Evolutionary conservation across 2,888 invertebrate species (phyloP).

Genomic region (Apamea anceps): DNA sequence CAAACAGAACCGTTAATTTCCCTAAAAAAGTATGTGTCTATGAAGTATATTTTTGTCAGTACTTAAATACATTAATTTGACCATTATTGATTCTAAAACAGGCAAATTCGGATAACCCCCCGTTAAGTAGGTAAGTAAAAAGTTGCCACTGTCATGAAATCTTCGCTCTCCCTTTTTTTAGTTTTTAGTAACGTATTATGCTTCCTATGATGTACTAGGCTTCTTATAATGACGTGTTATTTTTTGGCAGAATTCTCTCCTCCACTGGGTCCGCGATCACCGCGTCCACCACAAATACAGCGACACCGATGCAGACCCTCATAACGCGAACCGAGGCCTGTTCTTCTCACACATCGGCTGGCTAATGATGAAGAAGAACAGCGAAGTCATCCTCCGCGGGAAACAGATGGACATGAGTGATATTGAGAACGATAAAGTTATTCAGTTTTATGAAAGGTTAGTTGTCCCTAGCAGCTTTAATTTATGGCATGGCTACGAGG

Average conservation of each 20-base stretch:
- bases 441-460: conserved; percentile 93
- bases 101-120: neutral
- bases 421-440: conserved; percentile 93
- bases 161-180: neutral
- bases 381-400: conserved; percentile 93
- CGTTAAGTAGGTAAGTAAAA: neutral
- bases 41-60: neutral
- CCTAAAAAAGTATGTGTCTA: neutral
- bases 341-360: conserved; percentile 98
- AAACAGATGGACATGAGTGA: conserved; percentile 94
- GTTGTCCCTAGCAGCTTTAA: neutral
- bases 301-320: conserved; percentile 96
- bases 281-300: conserved; percentile 95
- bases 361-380: conserved; percentile 95
- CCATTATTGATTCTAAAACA: neutral
- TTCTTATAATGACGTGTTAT: neutral
- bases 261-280: conserved; percentile 92
- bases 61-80: neutral
- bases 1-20: neutral
- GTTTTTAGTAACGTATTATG: neutral
- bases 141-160: neutral
- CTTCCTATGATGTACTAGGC: neutral
- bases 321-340: conserved; percentile 95
- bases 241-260: conserved; percentile 80
- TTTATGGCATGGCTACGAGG: neutral